These are phyloP conservation scores for Ceryle rudis DNA, from an alignment of 2,797 vertebrate genomes.

Conservation along the genomic window DNA sequence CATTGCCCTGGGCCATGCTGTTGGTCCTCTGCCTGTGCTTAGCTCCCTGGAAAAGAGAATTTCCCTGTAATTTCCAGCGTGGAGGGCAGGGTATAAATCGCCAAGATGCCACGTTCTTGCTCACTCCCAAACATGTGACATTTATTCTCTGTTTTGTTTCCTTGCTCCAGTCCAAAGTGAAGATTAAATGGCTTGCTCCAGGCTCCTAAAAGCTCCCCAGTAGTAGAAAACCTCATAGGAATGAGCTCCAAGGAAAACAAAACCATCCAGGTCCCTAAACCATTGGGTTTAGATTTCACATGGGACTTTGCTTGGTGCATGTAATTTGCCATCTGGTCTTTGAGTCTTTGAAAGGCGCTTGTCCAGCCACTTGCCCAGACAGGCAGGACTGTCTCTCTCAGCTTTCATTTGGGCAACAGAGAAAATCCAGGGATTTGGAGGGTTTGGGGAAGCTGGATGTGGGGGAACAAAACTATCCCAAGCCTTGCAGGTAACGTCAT, in stretches of 20 bases:
- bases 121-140: rapidly evolving
- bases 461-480: not conserved
- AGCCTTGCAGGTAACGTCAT: not conserved
- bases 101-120: not conserved
- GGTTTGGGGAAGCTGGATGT: not conserved
- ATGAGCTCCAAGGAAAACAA: not conserved
- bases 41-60: not conserved
- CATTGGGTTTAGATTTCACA: not conserved
- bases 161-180: not conserved
- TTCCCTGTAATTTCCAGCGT: not conserved
- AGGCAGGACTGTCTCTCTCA: not conserved
- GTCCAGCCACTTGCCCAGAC: not conserved
- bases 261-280: not conserved
- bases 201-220: not conserved
- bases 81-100: not conserved
- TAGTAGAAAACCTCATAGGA: not conserved
- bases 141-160: not conserved
- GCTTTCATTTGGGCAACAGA: not conserved
- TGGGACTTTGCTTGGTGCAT: not conserved
- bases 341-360: not conserved
- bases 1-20: rapidly evolving
- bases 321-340: not conserved
- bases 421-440: not conserved
- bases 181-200: not conserved
- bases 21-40: not conserved